Evolutionary conservation across 2,888 invertebrate species (phyloP).

Genomic region (Nemoura dubitans): DNA sequence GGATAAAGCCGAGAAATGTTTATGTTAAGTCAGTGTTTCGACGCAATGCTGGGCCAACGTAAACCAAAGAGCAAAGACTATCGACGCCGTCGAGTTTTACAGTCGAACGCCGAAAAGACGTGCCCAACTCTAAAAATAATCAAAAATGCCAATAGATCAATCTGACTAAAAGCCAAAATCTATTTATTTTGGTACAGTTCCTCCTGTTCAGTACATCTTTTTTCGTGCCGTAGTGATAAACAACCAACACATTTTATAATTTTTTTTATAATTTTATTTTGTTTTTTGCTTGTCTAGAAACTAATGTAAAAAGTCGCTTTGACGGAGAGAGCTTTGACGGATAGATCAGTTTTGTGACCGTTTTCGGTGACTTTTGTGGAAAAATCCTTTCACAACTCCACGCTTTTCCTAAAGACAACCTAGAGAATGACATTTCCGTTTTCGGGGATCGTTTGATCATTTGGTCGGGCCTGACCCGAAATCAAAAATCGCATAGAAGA

Average conservation of each 20-base stretch:
- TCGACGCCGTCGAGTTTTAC: neutral
- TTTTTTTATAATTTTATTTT: neutral
- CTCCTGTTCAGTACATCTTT: neutral
- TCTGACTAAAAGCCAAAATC: neutral
- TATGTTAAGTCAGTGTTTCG: neutral
- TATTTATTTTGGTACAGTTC: constrained; percentile 3
- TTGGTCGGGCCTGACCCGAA: too few species aligned
- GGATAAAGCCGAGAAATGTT: neutral
- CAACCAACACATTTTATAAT: neutral
- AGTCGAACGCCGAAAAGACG: neutral
- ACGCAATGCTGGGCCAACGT: neutral
- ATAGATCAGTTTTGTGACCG: neutral
- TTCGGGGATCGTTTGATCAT: too few species aligned
- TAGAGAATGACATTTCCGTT: too few species aligned
- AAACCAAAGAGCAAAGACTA: neutral
- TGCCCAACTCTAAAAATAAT: neutral
- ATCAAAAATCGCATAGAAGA: too few species aligned
- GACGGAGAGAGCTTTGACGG: neutral
- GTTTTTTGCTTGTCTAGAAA: neutral
- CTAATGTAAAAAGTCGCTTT: neutral
- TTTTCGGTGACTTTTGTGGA: neutral
- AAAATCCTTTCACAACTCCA: neutral
- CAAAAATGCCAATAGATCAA: neutral
- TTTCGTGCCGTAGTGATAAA: neutral
- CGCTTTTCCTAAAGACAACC: neutral